A percentile compares a stretch with the other conserved stretches of the same genome.
Evolutionary conservation across 1,140 invertebrate species (phyloP).

Genomic region (Lerema accius): DNA sequence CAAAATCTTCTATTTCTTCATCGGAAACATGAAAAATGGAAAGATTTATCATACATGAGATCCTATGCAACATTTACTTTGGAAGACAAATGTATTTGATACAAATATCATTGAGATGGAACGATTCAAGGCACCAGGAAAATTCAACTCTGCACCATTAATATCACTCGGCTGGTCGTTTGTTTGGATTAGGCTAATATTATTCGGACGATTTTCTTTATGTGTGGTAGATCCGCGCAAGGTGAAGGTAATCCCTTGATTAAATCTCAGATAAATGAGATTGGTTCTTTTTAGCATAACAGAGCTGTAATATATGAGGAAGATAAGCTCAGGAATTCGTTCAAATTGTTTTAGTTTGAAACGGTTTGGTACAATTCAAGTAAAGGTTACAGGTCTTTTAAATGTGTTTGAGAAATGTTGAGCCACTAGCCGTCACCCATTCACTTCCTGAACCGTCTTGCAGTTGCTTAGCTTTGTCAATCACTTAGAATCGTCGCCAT

Average conservation of each 20-base stretch:
- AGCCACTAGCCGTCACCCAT: no score
- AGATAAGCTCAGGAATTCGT: not conserved
- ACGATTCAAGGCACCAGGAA: slow-evolving; percentile 1
- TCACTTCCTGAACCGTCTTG: no score
- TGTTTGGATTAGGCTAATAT: slow-evolving; percentile 53
- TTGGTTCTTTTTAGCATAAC: slow-evolving; percentile 22
- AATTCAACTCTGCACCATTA: slow-evolving; percentile 37
- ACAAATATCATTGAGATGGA: slow-evolving; percentile 3
- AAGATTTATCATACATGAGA: no score
- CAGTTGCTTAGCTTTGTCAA: no score
- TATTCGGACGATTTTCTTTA: slow-evolving; percentile 43
- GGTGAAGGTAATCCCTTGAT: slow-evolving; percentile 38
- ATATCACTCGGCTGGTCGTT: slow-evolving; percentile 45
- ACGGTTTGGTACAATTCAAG: no score
- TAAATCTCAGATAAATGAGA: slow-evolving; percentile 16
- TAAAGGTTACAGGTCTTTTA: no score
- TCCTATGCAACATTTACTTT: not conserved
- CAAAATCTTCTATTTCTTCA: no score
- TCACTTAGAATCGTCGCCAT: no score
- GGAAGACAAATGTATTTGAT: not conserved
- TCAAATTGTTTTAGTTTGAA: not conserved
- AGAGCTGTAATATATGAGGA: not conserved
- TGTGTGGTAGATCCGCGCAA: slow-evolving; percentile 19
- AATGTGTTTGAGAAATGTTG: no score
- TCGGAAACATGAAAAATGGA: no score